Evolutionary conservation across 2,113 vertebrate genomes (phyloP), one percentile per base, ranked within the genome.

Genomic region (Sminthopsis crassicaudata): DNA sequence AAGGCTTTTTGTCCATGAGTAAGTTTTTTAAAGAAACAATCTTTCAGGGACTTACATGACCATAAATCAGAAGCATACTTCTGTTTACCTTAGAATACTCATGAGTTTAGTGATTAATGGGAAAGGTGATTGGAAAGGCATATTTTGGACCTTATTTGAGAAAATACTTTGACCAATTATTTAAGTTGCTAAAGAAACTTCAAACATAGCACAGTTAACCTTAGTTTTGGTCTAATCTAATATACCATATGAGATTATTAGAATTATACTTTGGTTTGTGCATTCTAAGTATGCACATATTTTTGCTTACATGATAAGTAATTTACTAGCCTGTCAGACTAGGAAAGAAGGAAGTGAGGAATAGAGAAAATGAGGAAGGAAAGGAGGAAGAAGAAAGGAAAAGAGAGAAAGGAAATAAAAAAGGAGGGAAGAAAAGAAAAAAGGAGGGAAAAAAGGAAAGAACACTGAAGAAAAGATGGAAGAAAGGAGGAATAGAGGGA

Each of bases 11-110:
- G 93, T 42, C 84, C 4, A 19, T 93, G n/a, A 95, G 57, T 51
- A 93, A 95, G 92, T 36, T 42, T 93, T 95, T 95, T 52, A 90
- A 57, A 89, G 90, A 95, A 95, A 67, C n/a, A 94, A 93, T 1
- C 16, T 19, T 91, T 92, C 9, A 25, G 16, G 93, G 54, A 92
- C 27, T 92, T 94, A 89, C 51, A 2, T 84, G 90, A 92, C n/a
- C 76, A 8, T 92, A 92, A 93, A 67, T 95, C 90, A 84, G 51
- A 91, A 92, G 2, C 46, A 50, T 23, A 24, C 48, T 91, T 42
- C 91, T 25, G 2, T 91, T 94, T 91, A 94, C 12, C 50, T 48
- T 93, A 50, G 92, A 93, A 96, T 91, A n/a, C 46, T 23, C 25
- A 3, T 53, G 88, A 50, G 23, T 88, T 94, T 95, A 76, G 91